phyloP scores from a whole-genome alignment of 2,888 invertebrate species.

The Serripes groenlandicus region DNA sequence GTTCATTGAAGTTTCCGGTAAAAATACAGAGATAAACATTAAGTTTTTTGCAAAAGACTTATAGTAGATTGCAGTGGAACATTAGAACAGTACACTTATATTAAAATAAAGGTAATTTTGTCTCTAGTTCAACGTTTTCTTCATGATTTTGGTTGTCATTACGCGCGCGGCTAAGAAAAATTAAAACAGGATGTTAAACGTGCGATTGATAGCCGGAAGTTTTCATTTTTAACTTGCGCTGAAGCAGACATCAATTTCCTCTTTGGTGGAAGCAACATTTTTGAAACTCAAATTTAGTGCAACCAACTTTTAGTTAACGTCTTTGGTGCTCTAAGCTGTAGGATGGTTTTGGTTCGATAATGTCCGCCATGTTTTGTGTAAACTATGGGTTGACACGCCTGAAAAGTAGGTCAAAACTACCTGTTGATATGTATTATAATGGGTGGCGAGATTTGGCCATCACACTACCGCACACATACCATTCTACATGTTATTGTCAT shows the following conservation, averaged over 20 bases:
- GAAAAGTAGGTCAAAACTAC: slow-evolving; percentile 59
- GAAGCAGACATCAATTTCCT: slow-evolving; percentile 83
- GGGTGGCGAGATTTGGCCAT: too few relatives aligned
- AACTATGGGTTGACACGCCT: slow-evolving; percentile 11
- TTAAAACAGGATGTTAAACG: slow-evolving; percentile 82
- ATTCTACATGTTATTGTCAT: too few relatives aligned
- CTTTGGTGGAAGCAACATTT: slow-evolving; percentile 35
- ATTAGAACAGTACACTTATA: background rate
- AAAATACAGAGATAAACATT: slow-evolving; percentile 42
- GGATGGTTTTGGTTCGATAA: slow-evolving; percentile 7
- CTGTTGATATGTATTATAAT: slow-evolving; percentile 16
- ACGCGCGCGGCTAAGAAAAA: slow-evolving; percentile 12
- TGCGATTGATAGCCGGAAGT: slow-evolving; percentile 82
- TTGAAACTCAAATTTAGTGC: background rate
- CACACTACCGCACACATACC: too few relatives aligned
- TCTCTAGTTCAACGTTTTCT: background rate
- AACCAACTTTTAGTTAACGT: slow-evolving; percentile 13
- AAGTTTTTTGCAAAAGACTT: background rate
- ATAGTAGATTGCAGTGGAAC: background rate
- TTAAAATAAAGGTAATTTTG: background rate
- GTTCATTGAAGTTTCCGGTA: slow-evolving; percentile 80
- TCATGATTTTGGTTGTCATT: background rate
- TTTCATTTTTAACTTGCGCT: slow-evolving; percentile 80
- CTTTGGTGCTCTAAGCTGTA: too few relatives aligned
- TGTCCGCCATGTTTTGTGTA: slow-evolving; percentile 62